Percentiles rank a stretch among this genome's conserved stretches.
Conservation (phyloP, 2,797 vertebrate species). For the Neopelma chrysocephalum region DNA sequence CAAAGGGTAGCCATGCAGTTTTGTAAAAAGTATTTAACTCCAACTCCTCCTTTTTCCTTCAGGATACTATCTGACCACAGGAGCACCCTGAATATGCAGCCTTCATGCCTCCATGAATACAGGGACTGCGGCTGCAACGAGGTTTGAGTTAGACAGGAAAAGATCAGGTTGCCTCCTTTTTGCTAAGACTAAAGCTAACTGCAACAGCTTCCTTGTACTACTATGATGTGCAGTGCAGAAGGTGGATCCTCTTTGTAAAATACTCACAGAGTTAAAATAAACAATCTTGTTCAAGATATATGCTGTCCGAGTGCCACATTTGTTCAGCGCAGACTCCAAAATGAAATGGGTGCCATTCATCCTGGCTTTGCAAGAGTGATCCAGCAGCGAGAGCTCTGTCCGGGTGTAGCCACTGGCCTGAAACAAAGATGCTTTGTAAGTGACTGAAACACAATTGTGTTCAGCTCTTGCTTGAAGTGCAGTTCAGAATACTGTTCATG, state of each 20-base stretch:
- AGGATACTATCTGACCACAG: not conserved
- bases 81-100: not conserved
- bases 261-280: conserved; percentile 93
- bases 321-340: conserved; percentile 85
- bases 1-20: not conserved
- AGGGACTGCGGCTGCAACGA: not conserved
- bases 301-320: conserved; percentile 82
- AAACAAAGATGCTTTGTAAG: conserved; percentile 35
- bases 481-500: not conserved
- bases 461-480: not conserved
- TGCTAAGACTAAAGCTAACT: not conserved
- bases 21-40: not conserved
- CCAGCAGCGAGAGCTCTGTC: conserved; percentile 87
- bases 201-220: not conserved
- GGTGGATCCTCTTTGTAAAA: not conserved
- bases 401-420: conserved; percentile 83
- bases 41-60: not conserved
- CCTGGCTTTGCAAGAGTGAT: conserved; percentile 88
- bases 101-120: not conserved
- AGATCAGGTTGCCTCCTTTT: not conserved
- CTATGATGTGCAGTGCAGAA: not conserved
- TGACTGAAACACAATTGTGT: not conserved
- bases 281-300: conserved; percentile 74
- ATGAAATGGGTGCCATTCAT: conserved; percentile 93
- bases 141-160: not conserved